Base-by-base conservation (phyloP, 2,888 invertebrate genomes). In the Leucophenga maculata region DNA sequence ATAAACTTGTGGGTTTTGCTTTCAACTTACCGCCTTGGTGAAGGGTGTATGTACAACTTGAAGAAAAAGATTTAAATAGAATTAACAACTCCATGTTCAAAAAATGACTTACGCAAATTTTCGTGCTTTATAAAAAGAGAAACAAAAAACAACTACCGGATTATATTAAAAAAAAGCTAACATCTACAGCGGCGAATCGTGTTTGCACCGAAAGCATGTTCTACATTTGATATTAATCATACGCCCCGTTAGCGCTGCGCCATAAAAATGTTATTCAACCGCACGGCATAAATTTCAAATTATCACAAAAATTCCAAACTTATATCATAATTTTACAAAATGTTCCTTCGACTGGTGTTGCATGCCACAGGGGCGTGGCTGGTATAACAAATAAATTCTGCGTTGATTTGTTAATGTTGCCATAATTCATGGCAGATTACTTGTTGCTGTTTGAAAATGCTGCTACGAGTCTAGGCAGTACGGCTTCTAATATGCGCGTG, bases 381-480 rank as follows among this genome's bases (percentile, higher is more conserved):
- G 26, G 20, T 62, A 67, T 66, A 66, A 69, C 69, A 73, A 73
- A 73, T 73, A 73, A 73, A 73, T 73, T 71, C 62, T 68, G 64
- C 69, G 69, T 71, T 73, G 73, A 73, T 73, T 73, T 73, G 73
- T 73, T 73, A 73, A 73, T 73, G 68, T 66, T 60, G 62, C 66
- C 71, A 65, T 65, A 65, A 59, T 44, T 70, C 59, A 62, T 68
- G 26, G 22, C 22, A 65, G 52, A 46, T 46, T 22, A 44, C 55
- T 39, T n/a, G 16, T 20, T 18, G 31, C 14, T 59, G 16, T 16
- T 32, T 13, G 9, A 20, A 16, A 18, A 26, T 26, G 26, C 4
- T 26, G 26, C 39, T 39, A 39, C 39, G 8, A 11, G 26, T 26
- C 39, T 39, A 39, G 8, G 4, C 39, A 1, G 11, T 39, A 39